These are phyloP conservation scores for Pogonophryne albipinna DNA, from an alignment of 2,797 vertebrate genomes.

Conservation along the genomic window DNA sequence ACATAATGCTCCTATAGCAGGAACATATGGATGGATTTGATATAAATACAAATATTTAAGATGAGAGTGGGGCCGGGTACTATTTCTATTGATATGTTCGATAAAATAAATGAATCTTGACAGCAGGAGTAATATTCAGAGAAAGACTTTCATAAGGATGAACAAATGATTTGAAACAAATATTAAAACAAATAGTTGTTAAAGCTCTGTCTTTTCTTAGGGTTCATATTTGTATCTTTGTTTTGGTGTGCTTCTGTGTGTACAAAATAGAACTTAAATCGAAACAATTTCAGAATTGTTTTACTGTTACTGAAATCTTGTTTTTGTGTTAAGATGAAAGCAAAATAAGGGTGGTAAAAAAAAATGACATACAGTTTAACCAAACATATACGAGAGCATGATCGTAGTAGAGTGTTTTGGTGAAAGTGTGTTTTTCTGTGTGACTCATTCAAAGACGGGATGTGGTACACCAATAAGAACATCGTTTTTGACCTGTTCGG, in stretches of 20 bases:
- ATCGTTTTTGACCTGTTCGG: slow-evolving; percentile 63
- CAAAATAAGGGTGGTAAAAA: slow-evolving; percentile 6
- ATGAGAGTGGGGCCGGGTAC: neutral
- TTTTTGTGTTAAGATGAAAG: neutral
- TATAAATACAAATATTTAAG: neutral
- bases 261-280: neutral
- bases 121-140: neutral
- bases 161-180: neutral
- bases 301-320: neutral
- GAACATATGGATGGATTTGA: neutral
- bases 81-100: neutral
- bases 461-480: slow-evolving; percentile 70
- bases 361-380: slow-evolving; percentile 24
- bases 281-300: neutral
- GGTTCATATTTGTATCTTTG: neutral
- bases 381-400: slow-evolving; percentile 9
- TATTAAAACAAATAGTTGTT: neutral
- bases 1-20: slow-evolving; percentile 2
- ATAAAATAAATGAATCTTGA: neutral
- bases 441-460: slow-evolving; percentile 76
- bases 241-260: neutral
- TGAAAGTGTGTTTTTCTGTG: slow-evolving; percentile 55
- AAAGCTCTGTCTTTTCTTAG: neutral
- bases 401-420: slow-evolving; percentile 32
- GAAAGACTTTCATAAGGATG: neutral